A percentile compares a stretch with the other conserved stretches of the same genome.
phyloP scores from a whole-genome alignment of 2,888 invertebrate species.

The Drosophila suboccidentalis region DNA sequence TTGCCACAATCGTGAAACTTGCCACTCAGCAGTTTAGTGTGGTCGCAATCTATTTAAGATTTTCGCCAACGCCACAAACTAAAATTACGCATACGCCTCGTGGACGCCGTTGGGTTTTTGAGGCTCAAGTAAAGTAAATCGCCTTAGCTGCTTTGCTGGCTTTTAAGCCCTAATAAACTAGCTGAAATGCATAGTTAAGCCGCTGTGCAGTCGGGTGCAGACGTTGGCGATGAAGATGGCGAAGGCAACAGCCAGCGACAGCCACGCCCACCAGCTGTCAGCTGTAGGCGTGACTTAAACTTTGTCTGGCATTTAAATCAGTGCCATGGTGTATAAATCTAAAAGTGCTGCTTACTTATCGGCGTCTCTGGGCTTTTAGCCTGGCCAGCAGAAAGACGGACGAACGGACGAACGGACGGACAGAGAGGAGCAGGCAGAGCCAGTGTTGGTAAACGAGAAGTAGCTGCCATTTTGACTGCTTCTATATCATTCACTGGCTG shows the following conservation, averaged over 20 bases:
- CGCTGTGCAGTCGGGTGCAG: conserved; percentile 39
- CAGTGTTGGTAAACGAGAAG: conserved; percentile 45
- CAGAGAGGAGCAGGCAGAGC: conserved; percentile 33
- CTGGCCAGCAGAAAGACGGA: conserved; percentile 15
- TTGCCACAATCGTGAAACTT: conserved; percentile 48
- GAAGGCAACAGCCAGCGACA: background rate
- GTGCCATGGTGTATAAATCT: conserved; percentile 67
- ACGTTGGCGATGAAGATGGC: conserved; percentile 1
- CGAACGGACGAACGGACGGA: background rate
- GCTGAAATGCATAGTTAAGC: conserved; percentile 73
- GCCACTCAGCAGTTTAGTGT: conserved; percentile 59
- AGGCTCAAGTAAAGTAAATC: conserved; percentile 58
- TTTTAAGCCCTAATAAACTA: conserved; percentile 73
- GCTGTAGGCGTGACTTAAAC: conserved; percentile 56
- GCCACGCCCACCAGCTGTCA: conserved; percentile 36
- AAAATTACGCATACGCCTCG: conserved; percentile 66
- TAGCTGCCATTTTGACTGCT: conserved; percentile 42
- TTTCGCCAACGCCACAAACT: conserved; percentile 42
- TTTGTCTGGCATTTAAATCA: conserved; percentile 67
- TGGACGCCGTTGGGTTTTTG: conserved; percentile 30
- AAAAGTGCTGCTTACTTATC: conserved; percentile 68
- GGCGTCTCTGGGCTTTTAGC: too few species aligned
- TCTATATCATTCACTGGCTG: conserved; percentile 30
- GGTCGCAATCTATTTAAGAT: conserved; percentile 58
- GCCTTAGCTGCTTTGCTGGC: conserved; percentile 57